Conservation (phyloP, 2,113 vertebrate species). For the Plecotus auritus region DNA sequence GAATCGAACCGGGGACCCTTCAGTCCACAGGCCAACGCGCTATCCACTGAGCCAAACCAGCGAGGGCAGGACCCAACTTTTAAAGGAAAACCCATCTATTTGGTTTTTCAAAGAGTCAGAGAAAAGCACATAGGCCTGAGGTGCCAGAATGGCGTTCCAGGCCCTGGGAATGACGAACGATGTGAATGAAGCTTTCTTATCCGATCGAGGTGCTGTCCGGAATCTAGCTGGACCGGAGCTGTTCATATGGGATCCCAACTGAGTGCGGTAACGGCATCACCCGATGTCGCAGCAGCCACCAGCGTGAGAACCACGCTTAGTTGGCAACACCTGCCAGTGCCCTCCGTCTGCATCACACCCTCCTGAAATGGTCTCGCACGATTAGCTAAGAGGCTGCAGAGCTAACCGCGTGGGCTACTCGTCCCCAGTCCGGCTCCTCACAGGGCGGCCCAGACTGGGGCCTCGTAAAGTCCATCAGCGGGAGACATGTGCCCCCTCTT, state of each 20-base stretch:
- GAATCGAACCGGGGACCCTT: too few relatives aligned
- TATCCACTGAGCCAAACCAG: too few relatives aligned
- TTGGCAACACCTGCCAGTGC: background rate
- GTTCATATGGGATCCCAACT: background rate
- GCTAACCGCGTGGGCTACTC: background rate
- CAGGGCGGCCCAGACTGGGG: rapidly evolving
- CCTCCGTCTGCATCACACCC: background rate
- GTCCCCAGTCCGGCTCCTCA: background rate
- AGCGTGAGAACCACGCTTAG: background rate
- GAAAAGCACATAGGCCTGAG: background rate
- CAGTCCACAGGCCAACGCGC: too few relatives aligned
- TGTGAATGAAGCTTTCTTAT: background rate
- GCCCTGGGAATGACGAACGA: background rate
- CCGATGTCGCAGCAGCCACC: background rate
- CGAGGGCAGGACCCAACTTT: background rate
- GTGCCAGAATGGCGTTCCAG: too few relatives aligned
- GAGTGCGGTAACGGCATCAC: rapidly evolving
- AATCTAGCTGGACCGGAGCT: conserved; percentile 41
- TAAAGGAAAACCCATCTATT: background rate
- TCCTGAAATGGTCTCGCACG: background rate
- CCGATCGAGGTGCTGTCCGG: background rate
- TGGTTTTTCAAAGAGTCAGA: background rate
- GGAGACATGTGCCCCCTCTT: background rate
- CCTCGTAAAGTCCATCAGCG: rapidly evolving
- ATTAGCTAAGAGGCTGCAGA: rapidly evolving